Evolutionary conservation across 2,113 vertebrate species (phyloP).

Genomic region (Apaloderma vittatum): DNA sequence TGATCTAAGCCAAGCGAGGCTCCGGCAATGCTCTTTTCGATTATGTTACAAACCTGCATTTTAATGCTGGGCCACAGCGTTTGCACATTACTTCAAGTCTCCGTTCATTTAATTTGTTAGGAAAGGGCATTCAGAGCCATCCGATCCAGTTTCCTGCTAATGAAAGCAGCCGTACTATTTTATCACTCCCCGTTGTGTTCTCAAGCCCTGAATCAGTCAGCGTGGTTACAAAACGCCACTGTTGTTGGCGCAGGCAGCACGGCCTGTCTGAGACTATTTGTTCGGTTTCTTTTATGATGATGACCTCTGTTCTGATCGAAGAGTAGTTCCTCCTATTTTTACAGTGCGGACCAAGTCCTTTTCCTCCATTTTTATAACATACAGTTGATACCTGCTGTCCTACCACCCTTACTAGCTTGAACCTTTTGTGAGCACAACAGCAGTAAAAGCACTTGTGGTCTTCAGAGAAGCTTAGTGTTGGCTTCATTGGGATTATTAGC

Average conservation of each 20-base stretch:
- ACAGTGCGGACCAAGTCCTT: neutral
- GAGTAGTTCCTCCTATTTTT: neutral
- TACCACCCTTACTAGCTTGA: neutral
- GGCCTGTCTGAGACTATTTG: neutral
- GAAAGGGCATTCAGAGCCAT: neutral
- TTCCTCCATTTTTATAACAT: neutral
- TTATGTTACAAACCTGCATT: neutral
- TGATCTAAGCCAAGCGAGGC: rapidly evolving
- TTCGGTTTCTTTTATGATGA: neutral
- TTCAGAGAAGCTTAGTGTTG: neutral
- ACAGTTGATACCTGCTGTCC: neutral
- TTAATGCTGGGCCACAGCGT: rapidly evolving
- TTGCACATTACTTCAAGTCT: neutral
- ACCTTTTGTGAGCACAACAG: neutral
- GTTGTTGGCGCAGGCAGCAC: neutral
- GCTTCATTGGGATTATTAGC: neutral
- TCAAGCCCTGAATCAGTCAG: neutral
- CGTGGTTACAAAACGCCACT: neutral
- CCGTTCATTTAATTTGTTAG: rapidly evolving
- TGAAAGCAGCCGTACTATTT: neutral
- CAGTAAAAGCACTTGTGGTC: neutral
- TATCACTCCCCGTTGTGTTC: rapidly evolving
- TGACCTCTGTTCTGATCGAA: conserved; percentile 29
- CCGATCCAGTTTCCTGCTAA: neutral
- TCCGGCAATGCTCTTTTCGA: rapidly evolving